Percentiles rank a stretch among this genome's conserved stretches.
Conservation (phyloP, 2,888 invertebrate species). For the Oxycera nigricornis region DNA sequence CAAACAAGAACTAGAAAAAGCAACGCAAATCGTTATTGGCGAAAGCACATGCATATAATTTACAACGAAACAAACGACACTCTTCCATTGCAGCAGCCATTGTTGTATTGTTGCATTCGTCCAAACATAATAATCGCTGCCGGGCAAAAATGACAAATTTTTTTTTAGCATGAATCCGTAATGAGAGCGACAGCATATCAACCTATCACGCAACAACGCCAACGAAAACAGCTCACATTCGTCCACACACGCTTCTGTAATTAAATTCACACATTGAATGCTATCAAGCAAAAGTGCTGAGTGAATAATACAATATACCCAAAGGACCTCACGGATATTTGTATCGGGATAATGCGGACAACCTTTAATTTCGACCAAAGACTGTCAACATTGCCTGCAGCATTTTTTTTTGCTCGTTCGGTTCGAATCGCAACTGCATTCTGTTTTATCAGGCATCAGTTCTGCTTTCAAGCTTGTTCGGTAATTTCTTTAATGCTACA, state of each 20-base stretch:
- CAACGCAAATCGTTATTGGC: too few species aligned
- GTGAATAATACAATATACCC: too few species aligned
- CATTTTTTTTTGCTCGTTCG: not conserved
- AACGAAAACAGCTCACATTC: too few species aligned
- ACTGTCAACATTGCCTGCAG: constrained; percentile 12
- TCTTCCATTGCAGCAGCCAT: too few species aligned
- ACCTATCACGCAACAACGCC: too few species aligned
- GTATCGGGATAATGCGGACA: not conserved
- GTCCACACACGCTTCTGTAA: too few species aligned
- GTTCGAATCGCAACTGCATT: not conserved
- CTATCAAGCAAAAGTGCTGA: too few species aligned
- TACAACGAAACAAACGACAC: too few species aligned
- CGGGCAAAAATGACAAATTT: not conserved
- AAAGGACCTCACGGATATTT: not conserved
- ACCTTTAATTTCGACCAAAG: not conserved
- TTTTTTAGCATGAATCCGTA: not conserved
- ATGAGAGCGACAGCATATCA: too few species aligned
- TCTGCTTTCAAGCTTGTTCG: constrained; percentile 18
- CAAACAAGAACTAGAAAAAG: too few species aligned
- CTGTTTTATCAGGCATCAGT: constrained; percentile 12
- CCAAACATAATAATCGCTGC: not conserved
- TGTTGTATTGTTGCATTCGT: not conserved
- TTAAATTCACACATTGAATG: too few species aligned
- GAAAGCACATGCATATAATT: too few species aligned
- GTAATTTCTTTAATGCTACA: constrained; percentile 16